Evolutionary conservation across 1,140 invertebrate species (phyloP).

Genomic region (Drosophila nebulosa): DNA sequence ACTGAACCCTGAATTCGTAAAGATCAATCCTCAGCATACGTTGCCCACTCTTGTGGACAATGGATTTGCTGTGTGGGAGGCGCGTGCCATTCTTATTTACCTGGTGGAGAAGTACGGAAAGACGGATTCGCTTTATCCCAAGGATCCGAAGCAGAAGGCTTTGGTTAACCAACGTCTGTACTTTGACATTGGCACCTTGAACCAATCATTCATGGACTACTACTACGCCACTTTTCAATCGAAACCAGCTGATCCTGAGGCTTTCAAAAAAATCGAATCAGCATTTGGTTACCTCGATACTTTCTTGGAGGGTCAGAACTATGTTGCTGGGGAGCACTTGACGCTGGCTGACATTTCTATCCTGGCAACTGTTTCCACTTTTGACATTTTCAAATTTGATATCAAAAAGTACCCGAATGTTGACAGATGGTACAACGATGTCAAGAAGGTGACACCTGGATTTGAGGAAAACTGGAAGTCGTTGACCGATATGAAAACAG

Average conservation of each 20-base stretch:
- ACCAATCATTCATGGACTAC: slow-evolving; percentile 83
- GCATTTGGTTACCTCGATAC: slow-evolving; percentile 85
- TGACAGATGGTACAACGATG: slow-evolving; percentile 85
- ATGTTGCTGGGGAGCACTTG: slow-evolving; percentile 85
- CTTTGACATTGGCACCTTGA: slow-evolving; percentile 87
- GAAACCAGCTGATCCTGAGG: slow-evolving; percentile 84
- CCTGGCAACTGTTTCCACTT: slow-evolving; percentile 84
- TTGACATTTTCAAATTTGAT: slow-evolving; percentile 85
- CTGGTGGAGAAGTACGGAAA: slow-evolving; percentile 86
- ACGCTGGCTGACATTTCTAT: slow-evolving; percentile 88
- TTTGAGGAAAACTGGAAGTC: slow-evolving; percentile 43
- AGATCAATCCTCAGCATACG: slow-evolving; percentile 83
- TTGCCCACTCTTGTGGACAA: slow-evolving; percentile 86
- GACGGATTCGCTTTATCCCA: slow-evolving; percentile 85
- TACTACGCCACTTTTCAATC: slow-evolving; percentile 86
- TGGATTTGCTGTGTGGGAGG: slow-evolving; percentile 85
- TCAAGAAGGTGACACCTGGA: slow-evolving; percentile 86
- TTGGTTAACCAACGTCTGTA: slow-evolving; percentile 87
- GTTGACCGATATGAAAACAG: background rate
- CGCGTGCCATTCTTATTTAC: slow-evolving; percentile 88
- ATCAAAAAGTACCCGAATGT: slow-evolving; percentile 86
- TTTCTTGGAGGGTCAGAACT: slow-evolving; percentile 85
- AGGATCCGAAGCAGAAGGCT: slow-evolving; percentile 85
- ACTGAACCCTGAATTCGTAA: slow-evolving; percentile 86
- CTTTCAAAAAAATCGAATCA: slow-evolving; percentile 84